These are phyloP conservation scores for Pristionchus pacificus DNA, from an alignment of 1,140 invertebrate genomes.

Conservation along the genomic window DNA sequence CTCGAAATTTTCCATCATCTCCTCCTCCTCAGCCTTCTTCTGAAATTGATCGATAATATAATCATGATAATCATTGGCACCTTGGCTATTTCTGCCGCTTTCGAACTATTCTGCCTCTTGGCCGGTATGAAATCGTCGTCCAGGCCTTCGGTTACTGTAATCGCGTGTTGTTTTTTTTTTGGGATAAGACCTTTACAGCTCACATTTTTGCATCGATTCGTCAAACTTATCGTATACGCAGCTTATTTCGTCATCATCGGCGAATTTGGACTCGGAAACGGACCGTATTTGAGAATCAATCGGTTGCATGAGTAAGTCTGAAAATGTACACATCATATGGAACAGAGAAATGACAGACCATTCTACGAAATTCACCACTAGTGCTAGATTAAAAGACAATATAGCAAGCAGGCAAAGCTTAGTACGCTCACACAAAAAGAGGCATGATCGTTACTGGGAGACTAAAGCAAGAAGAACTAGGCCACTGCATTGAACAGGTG, in stretches of 20 bases:
- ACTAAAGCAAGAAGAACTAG: too few species aligned
- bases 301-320: too few species aligned
- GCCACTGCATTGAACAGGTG: too few species aligned
- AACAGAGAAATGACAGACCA: too few species aligned
- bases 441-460: too few species aligned
- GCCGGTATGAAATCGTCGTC: slow-evolving; percentile 6
- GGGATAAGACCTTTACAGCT: not conserved
- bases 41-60: too few species aligned
- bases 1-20: not conserved
- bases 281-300: slow-evolving; percentile 1
- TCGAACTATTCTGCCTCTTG: not conserved
- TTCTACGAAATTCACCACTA: too few species aligned
- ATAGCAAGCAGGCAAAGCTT: too few species aligned
- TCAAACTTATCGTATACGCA: not conserved
- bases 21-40: too few species aligned
- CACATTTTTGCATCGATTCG: not conserved
- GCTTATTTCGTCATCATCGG: slow-evolving; percentile 7
- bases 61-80: not conserved
- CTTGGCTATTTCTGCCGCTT: slow-evolving; percentile 4
- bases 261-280: slow-evolving; percentile 5
- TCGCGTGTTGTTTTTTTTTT: not conserved
- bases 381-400: too few species aligned
- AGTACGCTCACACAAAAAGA: too few species aligned
- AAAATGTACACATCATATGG: too few species aligned
- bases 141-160: slow-evolving; percentile 7